Evolutionary conservation across 2,888 invertebrate species (phyloP).

Genomic region (Drosophila niveifrons): DNA sequence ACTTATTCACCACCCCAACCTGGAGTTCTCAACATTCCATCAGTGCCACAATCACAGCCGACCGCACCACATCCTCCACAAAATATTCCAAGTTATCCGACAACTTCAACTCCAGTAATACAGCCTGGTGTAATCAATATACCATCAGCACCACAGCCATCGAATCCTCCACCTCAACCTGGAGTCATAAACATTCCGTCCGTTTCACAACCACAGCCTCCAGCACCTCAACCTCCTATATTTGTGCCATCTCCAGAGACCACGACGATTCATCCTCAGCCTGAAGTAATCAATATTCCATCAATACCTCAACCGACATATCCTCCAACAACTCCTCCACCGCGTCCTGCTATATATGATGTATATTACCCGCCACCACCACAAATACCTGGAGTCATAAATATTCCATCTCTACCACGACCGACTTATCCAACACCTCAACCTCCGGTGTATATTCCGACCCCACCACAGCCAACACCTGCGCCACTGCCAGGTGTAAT

Average conservation of each 20-base stretch:
- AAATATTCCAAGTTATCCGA: conserved; percentile 7
- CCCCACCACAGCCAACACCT: conserved; percentile 11
- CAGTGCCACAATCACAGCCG: conserved; percentile 4
- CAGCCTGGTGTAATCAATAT: conserved; percentile 30
- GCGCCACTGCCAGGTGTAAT: conserved; percentile 33
- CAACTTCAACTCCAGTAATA: conserved; percentile 1
- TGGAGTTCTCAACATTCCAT: conserved; percentile 39
- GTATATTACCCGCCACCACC: conserved; percentile 66
- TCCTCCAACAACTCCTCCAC: conserved; percentile 27
- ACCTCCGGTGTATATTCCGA: conserved; percentile 33
- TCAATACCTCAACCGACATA: conserved; percentile 46
- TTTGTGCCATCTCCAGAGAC: conserved; percentile 26
- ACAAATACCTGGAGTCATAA: conserved; percentile 59
- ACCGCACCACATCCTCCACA: conserved; percentile 9
- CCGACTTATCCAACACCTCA: conserved; percentile 17
- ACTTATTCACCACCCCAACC: conserved; percentile 10
- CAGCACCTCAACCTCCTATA: conserved; percentile 31
- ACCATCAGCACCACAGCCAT: conserved; percentile 26
- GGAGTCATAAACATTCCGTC: conserved; percentile 46
- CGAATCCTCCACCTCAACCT: conserved; percentile 23
- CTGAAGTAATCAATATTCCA: conserved; percentile 56
- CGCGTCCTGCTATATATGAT: conserved; percentile 49
- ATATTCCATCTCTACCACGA: conserved; percentile 51
- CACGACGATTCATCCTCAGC: conserved; percentile 16
- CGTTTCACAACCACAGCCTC: conserved; percentile 51